phyloP scores from a whole-genome alignment of 2,113 vertebrate genomes.

The Cheilinus undulatus region DNA sequence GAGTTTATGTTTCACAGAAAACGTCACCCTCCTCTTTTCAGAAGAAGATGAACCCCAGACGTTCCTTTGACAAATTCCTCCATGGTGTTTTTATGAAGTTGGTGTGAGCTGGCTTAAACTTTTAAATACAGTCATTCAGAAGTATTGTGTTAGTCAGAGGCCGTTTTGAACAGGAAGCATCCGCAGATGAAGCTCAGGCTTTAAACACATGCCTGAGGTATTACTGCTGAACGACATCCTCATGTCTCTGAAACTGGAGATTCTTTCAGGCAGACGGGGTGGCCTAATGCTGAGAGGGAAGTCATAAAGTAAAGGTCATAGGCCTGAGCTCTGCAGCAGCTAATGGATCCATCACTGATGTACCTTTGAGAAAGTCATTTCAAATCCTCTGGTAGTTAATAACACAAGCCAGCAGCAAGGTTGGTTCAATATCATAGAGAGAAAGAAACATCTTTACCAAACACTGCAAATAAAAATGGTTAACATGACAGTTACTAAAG shows the following conservation, averaged over 20 bases:
- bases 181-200: background rate
- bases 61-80: background rate
- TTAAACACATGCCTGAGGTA: constrained; percentile 3
- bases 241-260: background rate
- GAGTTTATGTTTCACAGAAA: constrained; percentile 3
- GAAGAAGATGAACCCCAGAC: background rate
- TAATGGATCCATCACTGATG: constrained; percentile 16
- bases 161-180: background rate
- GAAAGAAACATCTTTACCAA: too few species aligned
- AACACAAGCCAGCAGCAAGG: too few species aligned
- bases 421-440: too few species aligned
- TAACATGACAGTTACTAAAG: too few species aligned
- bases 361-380: background rate
- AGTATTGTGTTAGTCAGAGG: background rate
- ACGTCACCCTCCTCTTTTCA: background rate
- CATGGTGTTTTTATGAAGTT: background rate
- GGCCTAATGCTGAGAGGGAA: background rate
- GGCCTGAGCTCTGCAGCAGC: constrained; percentile 12
- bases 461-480: too few species aligned
- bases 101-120: background rate
- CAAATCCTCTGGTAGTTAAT: background rate
- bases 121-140: background rate
- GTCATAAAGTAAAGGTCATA: constrained; percentile 13
- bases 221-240: constrained; percentile 15
- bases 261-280: background rate